These are phyloP conservation scores for Otus sunia DNA, from an alignment of 2,113 vertebrate genomes.

Conservation along the genomic window DNA sequence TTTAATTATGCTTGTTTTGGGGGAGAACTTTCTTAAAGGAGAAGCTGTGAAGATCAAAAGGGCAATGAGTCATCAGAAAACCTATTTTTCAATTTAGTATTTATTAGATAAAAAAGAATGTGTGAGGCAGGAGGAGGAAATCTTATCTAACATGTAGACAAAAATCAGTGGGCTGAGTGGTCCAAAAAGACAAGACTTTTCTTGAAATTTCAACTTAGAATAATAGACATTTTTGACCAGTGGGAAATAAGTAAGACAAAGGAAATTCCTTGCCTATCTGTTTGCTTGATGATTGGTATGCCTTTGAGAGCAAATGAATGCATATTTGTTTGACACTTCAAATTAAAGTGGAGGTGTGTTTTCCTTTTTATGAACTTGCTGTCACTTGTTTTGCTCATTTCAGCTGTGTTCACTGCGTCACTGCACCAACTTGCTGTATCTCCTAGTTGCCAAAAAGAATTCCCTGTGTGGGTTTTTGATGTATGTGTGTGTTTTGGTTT, in stretches of 20 bases:
- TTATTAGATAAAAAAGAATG: constrained; percentile 38
- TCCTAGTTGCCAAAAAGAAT: constrained; percentile 27
- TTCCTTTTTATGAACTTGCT: constrained; percentile 43
- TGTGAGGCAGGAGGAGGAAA: background rate
- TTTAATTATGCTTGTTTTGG: constrained; percentile 35
- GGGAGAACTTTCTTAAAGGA: constrained; percentile 36
- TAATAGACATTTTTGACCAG: constrained; percentile 28
- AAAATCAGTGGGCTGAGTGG: background rate
- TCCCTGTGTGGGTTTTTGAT: background rate
- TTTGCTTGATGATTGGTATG: background rate
- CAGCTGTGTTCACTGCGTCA: background rate
- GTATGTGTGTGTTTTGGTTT: background rate
- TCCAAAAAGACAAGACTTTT: background rate
- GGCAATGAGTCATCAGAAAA: constrained; percentile 22
- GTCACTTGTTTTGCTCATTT: constrained; percentile 51
- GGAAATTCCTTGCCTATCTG: constrained; percentile 37
- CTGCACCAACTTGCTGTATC: background rate
- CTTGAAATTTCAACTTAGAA: background rate
- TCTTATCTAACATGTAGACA: background rate
- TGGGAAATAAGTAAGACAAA: constrained; percentile 44
- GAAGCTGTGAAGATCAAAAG: constrained; percentile 46
- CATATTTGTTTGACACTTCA: constrained; percentile 49
- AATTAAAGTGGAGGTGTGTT: constrained; percentile 61
- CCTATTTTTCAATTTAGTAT: background rate
- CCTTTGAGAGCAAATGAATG: constrained; percentile 53